Conservation (phyloP, 2,797 vertebrate genomes). For the Sylvilagus floridanus region DNA sequence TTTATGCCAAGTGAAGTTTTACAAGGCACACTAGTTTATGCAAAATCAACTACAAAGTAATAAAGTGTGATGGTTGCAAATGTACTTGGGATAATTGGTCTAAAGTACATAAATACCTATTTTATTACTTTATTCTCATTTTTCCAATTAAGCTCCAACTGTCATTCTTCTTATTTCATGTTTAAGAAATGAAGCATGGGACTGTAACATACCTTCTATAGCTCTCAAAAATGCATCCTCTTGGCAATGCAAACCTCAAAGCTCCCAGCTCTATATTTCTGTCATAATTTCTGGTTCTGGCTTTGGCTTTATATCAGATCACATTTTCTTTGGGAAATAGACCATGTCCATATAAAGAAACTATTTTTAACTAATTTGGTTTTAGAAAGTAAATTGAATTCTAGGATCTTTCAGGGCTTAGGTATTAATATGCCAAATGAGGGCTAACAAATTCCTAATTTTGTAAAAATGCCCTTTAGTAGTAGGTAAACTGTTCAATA, state of each 20-base stretch:
- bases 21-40: background rate
- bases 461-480: background rate
- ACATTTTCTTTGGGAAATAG: background rate
- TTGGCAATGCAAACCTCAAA: background rate
- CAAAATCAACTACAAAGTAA: slow-evolving; percentile 59
- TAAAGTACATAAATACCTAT: slow-evolving; percentile 48
- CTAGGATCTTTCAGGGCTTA: background rate
- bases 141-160: slow-evolving; percentile 28
- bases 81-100: background rate
- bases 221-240: background rate
- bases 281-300: background rate
- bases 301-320: background rate
- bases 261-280: background rate
- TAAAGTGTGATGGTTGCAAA: slow-evolving; percentile 40
- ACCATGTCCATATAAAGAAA: background rate
- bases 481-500: background rate
- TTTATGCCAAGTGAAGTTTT: slow-evolving; percentile 51
- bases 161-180: background rate
- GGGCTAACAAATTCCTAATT: background rate
- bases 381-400: slow-evolving; percentile 52
- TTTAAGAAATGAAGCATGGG: background rate
- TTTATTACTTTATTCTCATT: slow-evolving; percentile 32
- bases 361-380: slow-evolving; percentile 28
- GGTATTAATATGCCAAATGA: background rate
- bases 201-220: background rate